phyloP scores from a whole-genome alignment of 2,113 vertebrate species.

The Lophura nycthemera region DNA sequence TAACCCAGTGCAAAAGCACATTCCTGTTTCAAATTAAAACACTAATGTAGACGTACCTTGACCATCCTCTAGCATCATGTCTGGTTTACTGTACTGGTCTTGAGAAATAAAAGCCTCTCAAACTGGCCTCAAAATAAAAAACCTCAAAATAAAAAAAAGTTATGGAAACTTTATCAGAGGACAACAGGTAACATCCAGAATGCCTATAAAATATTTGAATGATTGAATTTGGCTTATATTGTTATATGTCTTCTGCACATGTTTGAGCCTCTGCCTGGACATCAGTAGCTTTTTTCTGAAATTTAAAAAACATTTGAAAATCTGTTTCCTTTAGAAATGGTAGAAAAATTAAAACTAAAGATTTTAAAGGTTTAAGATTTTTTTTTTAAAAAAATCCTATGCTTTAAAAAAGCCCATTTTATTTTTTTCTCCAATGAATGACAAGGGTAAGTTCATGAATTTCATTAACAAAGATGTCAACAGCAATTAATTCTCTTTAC shows the following conservation, averaged over 20 bases:
- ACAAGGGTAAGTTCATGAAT: neutral
- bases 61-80: neutral
- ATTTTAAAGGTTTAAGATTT: neutral
- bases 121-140: too few relatives aligned
- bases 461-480: neutral
- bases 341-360: neutral
- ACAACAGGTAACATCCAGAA: neutral
- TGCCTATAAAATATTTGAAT: neutral
- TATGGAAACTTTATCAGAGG: neutral
- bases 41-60: neutral
- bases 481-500: neutral
- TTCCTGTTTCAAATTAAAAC: neutral
- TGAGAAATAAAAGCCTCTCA: neutral
- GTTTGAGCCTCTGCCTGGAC: neutral
- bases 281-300: rapidly evolving
- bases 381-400: neutral
- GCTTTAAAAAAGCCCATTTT: neutral
- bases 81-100: neutral
- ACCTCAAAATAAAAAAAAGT: neutral
- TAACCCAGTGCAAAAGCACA: neutral
- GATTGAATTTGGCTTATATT: neutral
- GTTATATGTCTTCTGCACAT: neutral
- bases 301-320: neutral
- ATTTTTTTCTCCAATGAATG: neutral
- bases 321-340: neutral